A percentile compares a stretch with the other conserved stretches of the same genome.
These are phyloP conservation scores for Apodemia mormo DNA, from an alignment of 2,888 invertebrate species.

Conservation along the genomic window DNA sequence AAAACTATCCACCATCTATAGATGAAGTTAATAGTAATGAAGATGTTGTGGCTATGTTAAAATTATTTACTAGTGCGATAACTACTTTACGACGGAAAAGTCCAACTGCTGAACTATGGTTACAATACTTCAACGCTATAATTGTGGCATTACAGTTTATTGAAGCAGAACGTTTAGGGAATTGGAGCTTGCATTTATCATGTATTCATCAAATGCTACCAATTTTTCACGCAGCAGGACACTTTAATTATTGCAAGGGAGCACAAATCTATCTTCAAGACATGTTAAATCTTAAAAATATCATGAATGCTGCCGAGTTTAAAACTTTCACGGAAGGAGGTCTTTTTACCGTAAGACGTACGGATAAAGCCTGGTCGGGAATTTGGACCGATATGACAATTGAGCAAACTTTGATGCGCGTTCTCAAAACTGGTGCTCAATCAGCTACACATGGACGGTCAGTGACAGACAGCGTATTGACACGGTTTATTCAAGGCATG, in stretches of 20 bases:
- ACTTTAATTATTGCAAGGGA: neutral
- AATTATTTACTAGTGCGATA: no score
- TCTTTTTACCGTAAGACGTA: constrained; percentile 1
- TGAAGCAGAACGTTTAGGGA: constrained; percentile 1
- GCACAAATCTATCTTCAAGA: neutral
- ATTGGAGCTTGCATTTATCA: neutral
- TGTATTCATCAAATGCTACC: neutral
- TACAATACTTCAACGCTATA: neutral
- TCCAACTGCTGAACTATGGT: neutral
- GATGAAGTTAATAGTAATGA: neutral
- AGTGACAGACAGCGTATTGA: neutral
- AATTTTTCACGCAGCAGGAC: neutral
- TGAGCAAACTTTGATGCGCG: neutral
- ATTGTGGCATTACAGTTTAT: neutral
- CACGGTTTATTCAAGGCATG: constrained; percentile 3
- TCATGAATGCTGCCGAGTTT: neutral
- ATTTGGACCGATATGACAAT: neutral
- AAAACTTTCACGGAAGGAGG: neutral
- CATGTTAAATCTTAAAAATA: neutral
- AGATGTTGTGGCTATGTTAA: no score
- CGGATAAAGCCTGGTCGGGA: neutral
- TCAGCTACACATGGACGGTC: neutral
- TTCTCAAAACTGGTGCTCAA: neutral
- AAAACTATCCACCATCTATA: constrained; percentile 3
- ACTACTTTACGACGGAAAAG: neutral